Evolutionary conservation across 2,797 vertebrate genomes (phyloP).

Genomic region (Hydrophis major): DNA sequence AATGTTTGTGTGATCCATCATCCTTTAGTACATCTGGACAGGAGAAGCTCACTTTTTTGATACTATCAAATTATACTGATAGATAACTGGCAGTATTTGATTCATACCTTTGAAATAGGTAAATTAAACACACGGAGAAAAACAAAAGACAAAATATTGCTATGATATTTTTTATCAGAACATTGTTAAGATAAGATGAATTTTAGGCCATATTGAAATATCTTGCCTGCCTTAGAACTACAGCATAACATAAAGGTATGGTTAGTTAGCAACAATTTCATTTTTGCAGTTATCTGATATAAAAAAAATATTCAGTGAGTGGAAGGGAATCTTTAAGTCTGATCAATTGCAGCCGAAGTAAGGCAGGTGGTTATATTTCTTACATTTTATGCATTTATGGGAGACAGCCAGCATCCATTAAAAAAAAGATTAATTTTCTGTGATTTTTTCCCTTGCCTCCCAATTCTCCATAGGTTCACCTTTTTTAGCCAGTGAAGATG

Average conservation of each 20-base stretch:
- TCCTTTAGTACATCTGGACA: neutral
- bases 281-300: neutral
- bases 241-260: neutral
- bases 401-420: neutral
- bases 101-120: neutral
- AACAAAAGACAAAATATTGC: neutral
- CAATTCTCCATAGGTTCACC: conserved; percentile 83
- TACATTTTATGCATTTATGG: neutral
- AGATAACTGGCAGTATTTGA: neutral
- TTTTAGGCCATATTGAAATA: neutral
- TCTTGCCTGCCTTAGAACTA: neutral
- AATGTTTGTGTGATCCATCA: neutral
- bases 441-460: neutral
- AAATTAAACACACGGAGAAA: neutral
- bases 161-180: neutral
- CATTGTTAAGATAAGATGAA: neutral
- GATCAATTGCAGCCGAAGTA: neutral
- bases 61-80: neutral
- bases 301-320: neutral
- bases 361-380: neutral
- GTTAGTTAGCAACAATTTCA: neutral
- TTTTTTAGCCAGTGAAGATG: conserved; percentile 92
- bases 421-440: conserved; percentile 31
- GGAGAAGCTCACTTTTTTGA: neutral
- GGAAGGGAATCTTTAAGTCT: neutral